A percentile compares a stretch with the other conserved stretches of the same genome.
Conservation (phyloP, 2,113 vertebrate species). For the Neogobius melanostomus region DNA sequence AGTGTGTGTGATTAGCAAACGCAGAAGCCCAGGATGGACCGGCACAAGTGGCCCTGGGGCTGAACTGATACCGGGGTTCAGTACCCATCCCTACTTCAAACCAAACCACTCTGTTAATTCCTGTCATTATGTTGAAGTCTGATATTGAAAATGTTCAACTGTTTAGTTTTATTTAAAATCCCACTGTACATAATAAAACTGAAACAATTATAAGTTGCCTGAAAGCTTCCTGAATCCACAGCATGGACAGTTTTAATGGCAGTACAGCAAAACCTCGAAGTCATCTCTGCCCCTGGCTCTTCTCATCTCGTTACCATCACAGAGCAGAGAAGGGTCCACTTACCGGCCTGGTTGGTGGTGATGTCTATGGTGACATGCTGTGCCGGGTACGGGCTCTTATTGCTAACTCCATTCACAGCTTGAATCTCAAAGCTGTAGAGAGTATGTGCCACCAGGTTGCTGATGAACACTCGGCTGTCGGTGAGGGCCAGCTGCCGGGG, state of each 20-base stretch:
- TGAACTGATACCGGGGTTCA: too few relatives aligned
- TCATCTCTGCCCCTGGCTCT: not conserved
- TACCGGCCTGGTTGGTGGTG: constrained; percentile 98
- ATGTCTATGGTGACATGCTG: constrained; percentile 96
- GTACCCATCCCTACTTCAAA: too few relatives aligned
- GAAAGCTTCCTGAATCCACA: too few relatives aligned
- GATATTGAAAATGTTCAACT: too few relatives aligned
- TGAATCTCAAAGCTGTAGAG: constrained; percentile 97
- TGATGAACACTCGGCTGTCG: constrained; percentile 92
- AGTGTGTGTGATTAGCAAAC: too few relatives aligned
- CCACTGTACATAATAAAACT: too few relatives aligned
- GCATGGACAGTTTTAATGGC: not conserved
- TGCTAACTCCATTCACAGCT: constrained; percentile 93
- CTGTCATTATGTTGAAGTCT: too few relatives aligned
- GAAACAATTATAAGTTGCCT: too few relatives aligned
- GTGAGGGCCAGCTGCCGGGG: constrained; percentile 92
- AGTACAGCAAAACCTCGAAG: not conserved
- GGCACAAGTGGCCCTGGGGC: too few relatives aligned
- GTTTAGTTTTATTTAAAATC: too few relatives aligned
- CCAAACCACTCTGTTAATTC: too few relatives aligned
- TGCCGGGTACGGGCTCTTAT: constrained; percentile 92
- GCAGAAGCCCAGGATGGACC: too few relatives aligned
- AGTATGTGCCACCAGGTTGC: constrained; percentile 93
- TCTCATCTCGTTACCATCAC: constrained; percentile 3
- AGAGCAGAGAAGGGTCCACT: constrained; percentile 34